These are phyloP conservation scores for Callipepla californica DNA, from an alignment of 2,113 vertebrate genomes.

Conservation along the genomic window DNA sequence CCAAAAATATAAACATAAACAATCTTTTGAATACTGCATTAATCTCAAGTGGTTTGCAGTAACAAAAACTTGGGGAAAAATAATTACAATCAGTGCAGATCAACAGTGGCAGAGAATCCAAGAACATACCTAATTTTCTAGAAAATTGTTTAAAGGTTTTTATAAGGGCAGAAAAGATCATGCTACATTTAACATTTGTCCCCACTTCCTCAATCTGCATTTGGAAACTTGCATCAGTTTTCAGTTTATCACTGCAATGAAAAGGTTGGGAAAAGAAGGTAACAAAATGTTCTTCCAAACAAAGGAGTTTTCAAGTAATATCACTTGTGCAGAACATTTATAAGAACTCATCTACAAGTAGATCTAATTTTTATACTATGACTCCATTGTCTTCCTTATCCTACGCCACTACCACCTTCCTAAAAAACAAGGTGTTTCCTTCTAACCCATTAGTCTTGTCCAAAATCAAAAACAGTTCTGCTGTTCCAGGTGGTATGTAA, in stretches of 20 bases:
- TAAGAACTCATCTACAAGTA: neutral
- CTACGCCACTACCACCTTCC: neutral
- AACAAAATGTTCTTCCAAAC: neutral
- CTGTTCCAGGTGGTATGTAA: neutral
- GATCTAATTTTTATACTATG: neutral
- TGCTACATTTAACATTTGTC: neutral
- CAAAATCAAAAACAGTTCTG: neutral
- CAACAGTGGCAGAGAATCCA: neutral
- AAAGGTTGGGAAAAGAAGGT: neutral
- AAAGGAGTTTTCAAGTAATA: neutral
- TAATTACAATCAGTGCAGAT: neutral
- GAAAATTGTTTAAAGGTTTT: neutral
- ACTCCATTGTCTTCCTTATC: neutral
- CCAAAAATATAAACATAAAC: neutral
- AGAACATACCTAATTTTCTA: neutral
- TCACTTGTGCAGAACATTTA: neutral
- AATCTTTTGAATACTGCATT: neutral
- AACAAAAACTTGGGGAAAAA: neutral
- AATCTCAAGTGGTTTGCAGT: neutral
- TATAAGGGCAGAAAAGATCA: neutral
- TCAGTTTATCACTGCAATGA: neutral
- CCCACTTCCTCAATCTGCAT: neutral
- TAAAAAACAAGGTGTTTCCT: neutral
- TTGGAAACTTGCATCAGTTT: neutral
- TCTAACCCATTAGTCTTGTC: neutral